Conservation (phyloP, 2,888 invertebrate genomes). For the Dryobota labecula region DNA sequence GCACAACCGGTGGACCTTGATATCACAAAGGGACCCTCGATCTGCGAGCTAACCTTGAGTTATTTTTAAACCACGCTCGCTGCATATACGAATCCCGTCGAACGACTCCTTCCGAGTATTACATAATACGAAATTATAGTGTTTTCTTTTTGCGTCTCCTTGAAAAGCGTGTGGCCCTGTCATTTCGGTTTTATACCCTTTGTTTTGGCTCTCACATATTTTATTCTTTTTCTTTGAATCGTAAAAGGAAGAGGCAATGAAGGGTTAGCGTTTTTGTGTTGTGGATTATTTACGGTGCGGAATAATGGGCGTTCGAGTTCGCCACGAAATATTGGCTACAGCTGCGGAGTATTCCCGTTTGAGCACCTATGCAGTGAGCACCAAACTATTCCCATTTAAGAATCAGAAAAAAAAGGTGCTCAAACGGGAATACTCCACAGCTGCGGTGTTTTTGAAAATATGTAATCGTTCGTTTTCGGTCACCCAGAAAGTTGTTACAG, state of each 20-base stretch:
- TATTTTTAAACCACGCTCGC: conserved; percentile 87
- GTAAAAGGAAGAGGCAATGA: conserved; percentile 90
- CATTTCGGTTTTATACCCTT: conserved; percentile 88
- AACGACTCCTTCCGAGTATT: conserved; percentile 89
- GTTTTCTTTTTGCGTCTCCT: conserved; percentile 81
- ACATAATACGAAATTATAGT: conserved; percentile 89
- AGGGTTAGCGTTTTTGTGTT: conserved; percentile 88
- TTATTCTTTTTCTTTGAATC: conserved; percentile 89
- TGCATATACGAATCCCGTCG: conserved; percentile 87
- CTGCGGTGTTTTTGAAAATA: conserved; percentile 78
- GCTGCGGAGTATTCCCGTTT: conserved; percentile 81
- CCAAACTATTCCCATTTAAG: too few relatives aligned
- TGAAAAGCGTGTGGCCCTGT: conserved; percentile 89
- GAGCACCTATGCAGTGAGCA: too few relatives aligned
- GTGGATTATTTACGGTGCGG: conserved; percentile 87
- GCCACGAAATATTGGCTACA: conserved; percentile 80
- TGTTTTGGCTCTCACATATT: conserved; percentile 88
- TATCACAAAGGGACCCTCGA: conserved; percentile 87
- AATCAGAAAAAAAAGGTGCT: too few relatives aligned
- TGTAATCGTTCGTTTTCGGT: conserved; percentile 68
- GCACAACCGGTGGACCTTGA: conserved; percentile 89
- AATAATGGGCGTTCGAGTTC: conserved; percentile 83
- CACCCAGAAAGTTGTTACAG: conserved; percentile 53
- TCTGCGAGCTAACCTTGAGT: conserved; percentile 87
- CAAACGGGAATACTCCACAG: too few relatives aligned